These are phyloP conservation scores for Hippoglossus stenolepis DNA, from an alignment of 2,113 vertebrate species.

Conservation along the genomic window DNA sequence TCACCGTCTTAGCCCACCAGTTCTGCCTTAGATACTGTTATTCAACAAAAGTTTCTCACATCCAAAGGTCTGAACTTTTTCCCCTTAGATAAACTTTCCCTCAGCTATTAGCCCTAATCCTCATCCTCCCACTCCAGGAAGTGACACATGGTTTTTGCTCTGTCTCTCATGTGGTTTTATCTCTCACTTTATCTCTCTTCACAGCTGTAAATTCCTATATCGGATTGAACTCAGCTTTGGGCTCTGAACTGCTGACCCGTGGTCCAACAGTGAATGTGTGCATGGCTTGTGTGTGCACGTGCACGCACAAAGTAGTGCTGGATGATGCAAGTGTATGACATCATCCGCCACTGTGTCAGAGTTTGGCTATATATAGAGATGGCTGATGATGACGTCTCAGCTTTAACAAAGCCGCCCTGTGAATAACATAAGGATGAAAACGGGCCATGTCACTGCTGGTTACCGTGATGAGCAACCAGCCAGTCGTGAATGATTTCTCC, in stretches of 20 bases:
- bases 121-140: slow-evolving; percentile 41
- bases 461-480: slow-evolving; percentile 55
- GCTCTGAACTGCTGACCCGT: slow-evolving; percentile 35
- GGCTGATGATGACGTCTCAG: slow-evolving; percentile 40
- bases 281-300: neutral
- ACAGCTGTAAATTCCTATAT: slow-evolving; percentile 43
- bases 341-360: slow-evolving; percentile 60
- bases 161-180: slow-evolving; percentile 36
- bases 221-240: slow-evolving; percentile 35
- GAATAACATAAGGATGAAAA: slow-evolving; percentile 64
- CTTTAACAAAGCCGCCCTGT: slow-evolving; percentile 38
- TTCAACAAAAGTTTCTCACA: slow-evolving; percentile 40
- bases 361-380: slow-evolving; percentile 74
- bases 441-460: slow-evolving; percentile 65
- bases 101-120: slow-evolving; percentile 39
- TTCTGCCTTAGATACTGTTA: slow-evolving; percentile 5
- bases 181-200: slow-evolving; percentile 20
- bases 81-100: slow-evolving; percentile 36
- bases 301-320: neutral
- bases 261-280: slow-evolving; percentile 6
- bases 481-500: slow-evolving; percentile 53
- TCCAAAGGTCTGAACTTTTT: slow-evolving; percentile 32
- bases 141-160: slow-evolving; percentile 38
- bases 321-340: slow-evolving; percentile 51
- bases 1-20: slow-evolving; percentile 11